These are phyloP conservation scores for Papilio elwesi DNA, from an alignment of 2,888 invertebrate genomes.

Conservation along the genomic window DNA sequence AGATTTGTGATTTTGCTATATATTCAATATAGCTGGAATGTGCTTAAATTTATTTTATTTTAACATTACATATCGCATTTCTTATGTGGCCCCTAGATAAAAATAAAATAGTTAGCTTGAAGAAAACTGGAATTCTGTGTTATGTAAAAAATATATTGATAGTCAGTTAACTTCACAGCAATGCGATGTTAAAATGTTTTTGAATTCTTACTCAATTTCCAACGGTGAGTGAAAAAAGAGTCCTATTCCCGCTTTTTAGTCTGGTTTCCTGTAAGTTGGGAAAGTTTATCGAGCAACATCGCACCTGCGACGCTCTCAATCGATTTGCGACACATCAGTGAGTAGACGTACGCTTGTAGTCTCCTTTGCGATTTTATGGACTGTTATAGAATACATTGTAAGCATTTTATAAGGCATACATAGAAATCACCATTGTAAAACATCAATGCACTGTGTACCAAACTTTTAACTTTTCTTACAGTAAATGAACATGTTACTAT, in stretches of 20 bases:
- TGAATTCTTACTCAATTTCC: slow-evolving; percentile 1
- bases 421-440: not conserved
- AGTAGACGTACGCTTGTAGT: slow-evolving; percentile 71
- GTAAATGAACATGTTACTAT: not conserved
- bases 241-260: slow-evolving; percentile 8
- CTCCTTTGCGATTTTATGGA: slow-evolving; percentile 61
- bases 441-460: not conserved
- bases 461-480: not conserved
- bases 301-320: slow-evolving; percentile 70
- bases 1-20: slow-evolving; percentile 44
- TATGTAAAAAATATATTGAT: too few relatives aligned
- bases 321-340: slow-evolving; percentile 74
- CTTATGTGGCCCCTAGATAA: too few relatives aligned
- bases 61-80: too few relatives aligned
- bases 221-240: not conserved
- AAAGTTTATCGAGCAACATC: slow-evolving; percentile 53
- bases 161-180: not conserved
- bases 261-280: slow-evolving; percentile 32
- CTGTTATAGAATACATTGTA: slow-evolving; percentile 56
- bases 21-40: slow-evolving; percentile 4
- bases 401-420: slow-evolving; percentile 8
- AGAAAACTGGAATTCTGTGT: too few relatives aligned
- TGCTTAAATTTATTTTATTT: too few relatives aligned
- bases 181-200: slow-evolving; percentile 39
- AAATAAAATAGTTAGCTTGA: too few relatives aligned